Conservation (phyloP, 2,797 vertebrate species). For the Pipistrellus pygmaeus region DNA sequence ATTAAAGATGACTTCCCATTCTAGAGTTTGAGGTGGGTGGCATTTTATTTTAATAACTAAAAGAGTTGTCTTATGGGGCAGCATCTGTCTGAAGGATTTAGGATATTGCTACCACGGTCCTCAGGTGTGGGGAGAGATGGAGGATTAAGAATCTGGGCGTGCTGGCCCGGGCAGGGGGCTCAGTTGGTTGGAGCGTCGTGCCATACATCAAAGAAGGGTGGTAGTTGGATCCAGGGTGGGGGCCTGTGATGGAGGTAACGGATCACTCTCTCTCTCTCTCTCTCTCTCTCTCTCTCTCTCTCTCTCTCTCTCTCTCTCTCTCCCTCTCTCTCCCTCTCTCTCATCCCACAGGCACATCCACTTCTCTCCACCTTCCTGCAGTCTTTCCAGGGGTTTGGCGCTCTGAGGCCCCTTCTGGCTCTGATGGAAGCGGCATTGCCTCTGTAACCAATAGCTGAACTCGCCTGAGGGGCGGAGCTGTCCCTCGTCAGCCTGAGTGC, state of each 20-base stretch:
- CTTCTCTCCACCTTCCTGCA: neutral
- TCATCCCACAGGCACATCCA: too few relatives aligned
- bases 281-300: neutral
- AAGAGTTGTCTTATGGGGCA: neutral
- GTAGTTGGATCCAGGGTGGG: neutral
- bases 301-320: neutral
- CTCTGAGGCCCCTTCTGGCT: neutral
- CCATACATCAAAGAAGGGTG: too few relatives aligned
- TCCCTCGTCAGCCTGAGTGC: neutral
- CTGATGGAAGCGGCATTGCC: neutral
- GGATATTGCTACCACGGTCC: neutral
- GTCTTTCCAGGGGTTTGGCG: neutral
- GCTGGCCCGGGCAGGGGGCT: too few relatives aligned
- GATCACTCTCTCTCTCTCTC: neutral
- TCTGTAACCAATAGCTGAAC: neutral
- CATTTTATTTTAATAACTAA: constrained; percentile 43
- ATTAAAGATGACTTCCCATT: neutral
- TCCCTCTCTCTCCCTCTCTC: too few relatives aligned
- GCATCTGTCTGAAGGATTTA: neutral
- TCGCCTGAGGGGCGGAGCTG: neutral
- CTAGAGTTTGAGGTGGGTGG: neutral
- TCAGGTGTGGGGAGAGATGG: neutral
- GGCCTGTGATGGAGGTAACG: neutral
- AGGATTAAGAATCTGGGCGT: neutral
- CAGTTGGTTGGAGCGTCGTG: too few relatives aligned